phyloP scores from a whole-genome alignment of 2,888 invertebrate species.

The Ceramica pisi region DNA sequence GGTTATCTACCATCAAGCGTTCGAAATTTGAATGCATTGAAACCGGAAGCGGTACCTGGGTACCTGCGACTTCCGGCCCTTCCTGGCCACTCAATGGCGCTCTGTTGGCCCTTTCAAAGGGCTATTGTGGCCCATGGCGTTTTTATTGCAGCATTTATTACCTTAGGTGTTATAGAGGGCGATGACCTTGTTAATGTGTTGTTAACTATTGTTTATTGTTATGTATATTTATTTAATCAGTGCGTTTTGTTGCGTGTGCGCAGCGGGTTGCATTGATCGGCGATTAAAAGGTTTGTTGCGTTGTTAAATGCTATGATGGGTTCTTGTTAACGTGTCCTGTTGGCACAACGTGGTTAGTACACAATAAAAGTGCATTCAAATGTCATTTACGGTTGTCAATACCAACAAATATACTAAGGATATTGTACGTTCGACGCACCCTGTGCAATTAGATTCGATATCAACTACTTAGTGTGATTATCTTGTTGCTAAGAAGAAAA shows the following conservation, averaged over 20 bases:
- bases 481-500: no score
- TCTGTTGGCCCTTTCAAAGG: constrained; percentile 68
- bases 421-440: neutral
- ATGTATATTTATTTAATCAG: constrained; percentile 36
- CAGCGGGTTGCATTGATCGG: constrained; percentile 21
- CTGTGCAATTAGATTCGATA: no score
- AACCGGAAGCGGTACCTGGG: constrained; percentile 77
- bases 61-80: constrained; percentile 77
- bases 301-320: constrained; percentile 30
- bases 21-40: constrained; percentile 66
- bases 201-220: constrained; percentile 44
- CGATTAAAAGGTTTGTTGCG: constrained; percentile 27
- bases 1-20: constrained; percentile 59
- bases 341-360: constrained; percentile 2
- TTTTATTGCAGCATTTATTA: constrained; percentile 55
- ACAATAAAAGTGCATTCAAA: neutral
- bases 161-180: constrained; percentile 44
- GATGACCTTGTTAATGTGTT: constrained; percentile 49
- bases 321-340: constrained; percentile 26
- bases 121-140: constrained; percentile 54
- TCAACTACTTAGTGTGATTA: no score
- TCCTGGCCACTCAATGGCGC: constrained; percentile 61
- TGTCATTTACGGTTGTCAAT: neutral
- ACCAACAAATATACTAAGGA: neutral
- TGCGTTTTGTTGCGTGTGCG: constrained; percentile 32